These are phyloP conservation scores for Acanthoscelides obtectus DNA, from an alignment of 2,888 invertebrate species.

Conservation along the genomic window DNA sequence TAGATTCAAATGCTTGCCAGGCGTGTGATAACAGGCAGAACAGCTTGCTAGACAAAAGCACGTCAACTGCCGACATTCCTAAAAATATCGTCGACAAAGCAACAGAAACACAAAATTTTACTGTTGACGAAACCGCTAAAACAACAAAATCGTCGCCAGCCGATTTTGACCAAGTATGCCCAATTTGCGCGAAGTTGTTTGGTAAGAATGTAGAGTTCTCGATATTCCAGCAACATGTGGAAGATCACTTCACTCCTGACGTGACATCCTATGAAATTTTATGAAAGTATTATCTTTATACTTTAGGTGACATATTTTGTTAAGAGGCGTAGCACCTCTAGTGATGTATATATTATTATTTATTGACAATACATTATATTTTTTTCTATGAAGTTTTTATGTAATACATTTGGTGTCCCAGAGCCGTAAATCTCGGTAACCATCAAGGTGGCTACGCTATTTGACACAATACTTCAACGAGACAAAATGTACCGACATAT, in stretches of 20 bases:
- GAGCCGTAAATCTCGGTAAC: no score
- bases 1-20: slow-evolving; percentile 23
- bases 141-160: slow-evolving; percentile 9
- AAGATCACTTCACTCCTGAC: slow-evolving; percentile 67
- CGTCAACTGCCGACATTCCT: slow-evolving; percentile 23
- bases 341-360: not conserved
- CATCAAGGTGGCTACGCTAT: no score
- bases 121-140: slow-evolving; percentile 11
- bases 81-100: slow-evolving; percentile 25
- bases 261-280: slow-evolving; percentile 28
- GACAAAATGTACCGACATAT: no score
- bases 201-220: slow-evolving; percentile 55
- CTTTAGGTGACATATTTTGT: not conserved
- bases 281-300: slow-evolving; percentile 8
- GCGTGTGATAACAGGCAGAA: slow-evolving; percentile 21
- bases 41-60: slow-evolving; percentile 23
- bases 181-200: slow-evolving; percentile 67
- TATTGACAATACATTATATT: not conserved
- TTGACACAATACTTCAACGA: no score
- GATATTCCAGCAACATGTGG: slow-evolving; percentile 70
- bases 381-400: no score
- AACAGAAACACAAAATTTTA: slow-evolving; percentile 21
- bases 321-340: not conserved
- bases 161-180: slow-evolving; percentile 60
- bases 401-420: no score